Conservation (phyloP, 2,888 invertebrate species). For the Drosophila ustulata region DNA sequence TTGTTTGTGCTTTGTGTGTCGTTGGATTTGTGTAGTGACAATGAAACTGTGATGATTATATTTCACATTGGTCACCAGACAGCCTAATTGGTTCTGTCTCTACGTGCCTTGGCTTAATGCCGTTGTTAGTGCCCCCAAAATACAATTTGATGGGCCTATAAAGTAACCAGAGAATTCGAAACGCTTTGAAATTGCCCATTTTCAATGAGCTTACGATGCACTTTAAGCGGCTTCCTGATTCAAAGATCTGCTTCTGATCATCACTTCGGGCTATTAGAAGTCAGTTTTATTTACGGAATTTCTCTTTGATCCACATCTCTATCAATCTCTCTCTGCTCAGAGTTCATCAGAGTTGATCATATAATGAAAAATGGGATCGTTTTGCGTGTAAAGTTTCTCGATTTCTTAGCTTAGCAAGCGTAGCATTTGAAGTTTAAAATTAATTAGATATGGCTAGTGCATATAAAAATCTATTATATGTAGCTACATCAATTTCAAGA, state of each 20-base stretch:
- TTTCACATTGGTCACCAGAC: constrained; percentile 4
- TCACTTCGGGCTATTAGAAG: neutral
- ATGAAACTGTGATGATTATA: constrained; percentile 2
- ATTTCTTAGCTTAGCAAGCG: no score
- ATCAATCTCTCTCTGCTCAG: no score
- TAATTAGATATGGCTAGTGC: no score
- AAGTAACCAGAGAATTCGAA: neutral
- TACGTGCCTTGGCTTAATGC: constrained; percentile 2
- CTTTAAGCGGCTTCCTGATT: constrained; percentile 3
- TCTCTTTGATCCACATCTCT: neutral
- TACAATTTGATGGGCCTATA: constrained; percentile 3
- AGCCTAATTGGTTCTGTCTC: constrained; percentile 1
- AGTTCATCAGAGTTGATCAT: no score
- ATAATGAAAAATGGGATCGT: no score
- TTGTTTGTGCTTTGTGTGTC: no score
- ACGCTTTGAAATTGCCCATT: neutral
- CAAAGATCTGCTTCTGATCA: neutral
- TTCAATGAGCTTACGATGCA: neutral
- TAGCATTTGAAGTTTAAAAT: no score
- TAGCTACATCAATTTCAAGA: no score
- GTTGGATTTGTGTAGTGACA: neutral
- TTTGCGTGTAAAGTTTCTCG: no score
- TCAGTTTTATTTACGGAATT: neutral
- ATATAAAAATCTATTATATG: no score
- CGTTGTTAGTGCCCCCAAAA: constrained; percentile 1